Percentiles rank a stretch among this genome's conserved stretches.
phyloP scores from a whole-genome alignment of 2,113 vertebrate species.

The Polyodon spathula region DNA sequence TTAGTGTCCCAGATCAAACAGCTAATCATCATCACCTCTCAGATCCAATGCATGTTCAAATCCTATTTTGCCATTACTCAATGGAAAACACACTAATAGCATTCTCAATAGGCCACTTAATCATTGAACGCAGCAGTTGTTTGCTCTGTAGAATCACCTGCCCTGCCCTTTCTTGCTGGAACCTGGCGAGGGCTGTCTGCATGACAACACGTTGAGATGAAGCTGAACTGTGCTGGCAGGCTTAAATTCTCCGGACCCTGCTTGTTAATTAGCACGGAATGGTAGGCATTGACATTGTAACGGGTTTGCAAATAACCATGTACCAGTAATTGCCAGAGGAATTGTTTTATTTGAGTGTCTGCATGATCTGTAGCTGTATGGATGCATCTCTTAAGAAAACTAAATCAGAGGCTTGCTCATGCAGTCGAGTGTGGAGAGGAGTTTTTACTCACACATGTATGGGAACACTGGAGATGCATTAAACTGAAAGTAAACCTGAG shows the following conservation, averaged over 20 bases:
- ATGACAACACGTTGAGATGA: not conserved
- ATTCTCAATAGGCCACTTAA: constrained; percentile 9
- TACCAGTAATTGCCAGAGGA: too few species aligned
- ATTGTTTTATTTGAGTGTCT: too few species aligned
- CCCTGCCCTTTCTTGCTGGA: not conserved
- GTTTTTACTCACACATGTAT: too few species aligned
- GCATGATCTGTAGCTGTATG: too few species aligned
- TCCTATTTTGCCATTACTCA: constrained; percentile 1
- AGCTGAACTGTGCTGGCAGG: not conserved
- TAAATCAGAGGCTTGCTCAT: too few species aligned
- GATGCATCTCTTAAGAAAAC: too few species aligned
- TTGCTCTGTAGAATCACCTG: constrained; percentile 1
- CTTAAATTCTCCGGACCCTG: not conserved
- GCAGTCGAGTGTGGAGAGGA: too few species aligned
- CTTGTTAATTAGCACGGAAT: not conserved
- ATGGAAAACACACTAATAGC: constrained; percentile 4
- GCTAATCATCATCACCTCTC: too few species aligned
- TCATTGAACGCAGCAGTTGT: constrained; percentile 4
- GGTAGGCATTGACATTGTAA: not conserved
- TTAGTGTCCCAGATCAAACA: too few species aligned
- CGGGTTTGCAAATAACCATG: constrained; percentile 2
- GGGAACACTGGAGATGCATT: too few species aligned
- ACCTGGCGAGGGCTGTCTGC: not conserved
- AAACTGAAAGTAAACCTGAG: too few species aligned
- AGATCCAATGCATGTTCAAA: not conserved